Evolutionary conservation across 2,888 invertebrate species (phyloP).

Genomic region (Chalcis sispes): DNA sequence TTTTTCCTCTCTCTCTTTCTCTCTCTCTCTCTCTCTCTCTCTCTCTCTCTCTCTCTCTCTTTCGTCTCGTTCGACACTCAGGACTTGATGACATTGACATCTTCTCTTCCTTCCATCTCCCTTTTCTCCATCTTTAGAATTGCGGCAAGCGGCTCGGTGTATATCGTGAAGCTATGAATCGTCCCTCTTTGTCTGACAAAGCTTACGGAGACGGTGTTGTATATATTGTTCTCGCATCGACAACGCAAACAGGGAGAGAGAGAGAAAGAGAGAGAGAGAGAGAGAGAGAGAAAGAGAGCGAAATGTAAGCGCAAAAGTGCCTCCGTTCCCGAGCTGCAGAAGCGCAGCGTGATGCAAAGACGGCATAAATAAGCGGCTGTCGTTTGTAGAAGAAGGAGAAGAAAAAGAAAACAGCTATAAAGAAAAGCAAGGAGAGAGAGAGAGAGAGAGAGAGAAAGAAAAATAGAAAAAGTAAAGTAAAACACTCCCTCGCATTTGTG

Average conservation of each 20-base stretch:
- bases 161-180: conserved; percentile 45
- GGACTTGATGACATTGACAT: no score
- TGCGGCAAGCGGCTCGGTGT: no score
- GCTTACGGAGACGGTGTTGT: conserved; percentile 43
- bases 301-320: conserved; percentile 70
- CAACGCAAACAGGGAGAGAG: conserved; percentile 23
- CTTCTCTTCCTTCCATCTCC: no score
- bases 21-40: background rate
- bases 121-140: no score
- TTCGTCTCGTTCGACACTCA: background rate
- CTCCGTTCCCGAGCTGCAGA: conserved; percentile 67
- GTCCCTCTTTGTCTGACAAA: conserved; percentile 27
- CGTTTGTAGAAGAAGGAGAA: conserved; percentile 75
- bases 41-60: conserved; percentile 18
- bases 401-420: conserved; percentile 68
- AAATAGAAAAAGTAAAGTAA: conserved; percentile 10
- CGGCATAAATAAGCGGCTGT: conserved; percentile 76
- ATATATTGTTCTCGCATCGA: conserved; percentile 52
- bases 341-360: conserved; percentile 75
- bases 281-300: conserved; percentile 55
- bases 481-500: no score
- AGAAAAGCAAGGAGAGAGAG: no score
- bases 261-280: conserved; percentile 15
- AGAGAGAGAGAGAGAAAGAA: background rate
- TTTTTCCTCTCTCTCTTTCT: conserved; percentile 6